These are phyloP conservation scores for Suricata suricatta DNA, from an alignment of 2,113 vertebrate genomes.

Conservation along the genomic window DNA sequence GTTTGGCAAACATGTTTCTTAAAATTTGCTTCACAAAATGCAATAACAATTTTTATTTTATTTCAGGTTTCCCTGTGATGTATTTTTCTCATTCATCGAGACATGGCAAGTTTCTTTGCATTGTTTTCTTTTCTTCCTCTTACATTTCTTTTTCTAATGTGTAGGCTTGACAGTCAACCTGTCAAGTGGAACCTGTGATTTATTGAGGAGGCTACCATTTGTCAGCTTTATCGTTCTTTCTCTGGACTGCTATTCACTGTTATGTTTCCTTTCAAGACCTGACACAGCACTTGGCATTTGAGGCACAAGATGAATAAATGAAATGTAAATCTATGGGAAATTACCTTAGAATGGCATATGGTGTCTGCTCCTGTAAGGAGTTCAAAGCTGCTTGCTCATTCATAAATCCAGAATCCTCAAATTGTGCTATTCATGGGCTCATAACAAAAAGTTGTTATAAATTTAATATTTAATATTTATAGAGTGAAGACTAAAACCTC, in stretches of 20 bases:
- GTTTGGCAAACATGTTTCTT: background rate
- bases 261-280: constrained; percentile 37
- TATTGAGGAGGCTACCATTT: background rate
- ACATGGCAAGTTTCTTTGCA: too few relatives aligned
- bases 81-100: background rate
- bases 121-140: constrained; percentile 2
- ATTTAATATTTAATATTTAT: constrained; percentile 53
- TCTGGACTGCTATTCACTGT: background rate
- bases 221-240: background rate
- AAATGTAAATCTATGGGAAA: constrained; percentile 64
- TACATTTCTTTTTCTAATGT: background rate
- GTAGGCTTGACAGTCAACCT: background rate
- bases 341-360: constrained; percentile 47
- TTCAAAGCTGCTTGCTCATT: constrained; percentile 58
- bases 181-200: background rate
- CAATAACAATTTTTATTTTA: background rate
- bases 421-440: constrained; percentile 28
- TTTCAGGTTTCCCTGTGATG: background rate
- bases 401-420: constrained; percentile 63
- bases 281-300: constrained; percentile 1
- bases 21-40: background rate
- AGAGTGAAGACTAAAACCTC: background rate
- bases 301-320: background rate
- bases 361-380: background rate
- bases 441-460: background rate